Percentiles rank a stretch among this genome's conserved stretches.
phyloP scores from a whole-genome alignment of 2,888 invertebrate species.

The Branchinecta sandiegonensis region DNA sequence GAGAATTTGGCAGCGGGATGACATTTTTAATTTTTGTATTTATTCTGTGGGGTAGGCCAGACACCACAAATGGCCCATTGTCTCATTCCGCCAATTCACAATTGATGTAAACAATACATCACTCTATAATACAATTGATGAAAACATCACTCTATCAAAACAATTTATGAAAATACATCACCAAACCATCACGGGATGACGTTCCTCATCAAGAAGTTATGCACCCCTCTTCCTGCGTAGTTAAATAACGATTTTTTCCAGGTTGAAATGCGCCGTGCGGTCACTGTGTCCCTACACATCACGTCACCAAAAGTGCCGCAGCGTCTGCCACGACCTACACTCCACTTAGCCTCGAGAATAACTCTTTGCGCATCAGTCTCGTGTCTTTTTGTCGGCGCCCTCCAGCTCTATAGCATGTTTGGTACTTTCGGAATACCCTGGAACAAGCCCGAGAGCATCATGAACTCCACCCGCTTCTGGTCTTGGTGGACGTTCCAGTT shows the following conservation, averaged over 20 bases:
- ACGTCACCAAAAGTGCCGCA: slow-evolving; percentile 28
- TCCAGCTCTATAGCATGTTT: slow-evolving; percentile 68
- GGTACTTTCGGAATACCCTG: slow-evolving; percentile 38
- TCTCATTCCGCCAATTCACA: no score
- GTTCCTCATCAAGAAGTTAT: no score
- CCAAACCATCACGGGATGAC: no score
- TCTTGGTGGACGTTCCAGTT: slow-evolving; percentile 84
- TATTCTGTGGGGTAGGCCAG: no score
- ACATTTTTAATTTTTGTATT: no score
- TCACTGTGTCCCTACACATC: slow-evolving; percentile 32
- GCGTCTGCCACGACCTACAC: slow-evolving; percentile 36
- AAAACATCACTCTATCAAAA: no score
- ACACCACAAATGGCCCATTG: no score
- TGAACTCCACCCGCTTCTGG: slow-evolving; percentile 42
- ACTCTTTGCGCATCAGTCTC: slow-evolving; percentile 72
- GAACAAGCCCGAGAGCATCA: slow-evolving; percentile 23
- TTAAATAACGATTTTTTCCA: slow-evolving; percentile 26
- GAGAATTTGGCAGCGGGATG: no score
- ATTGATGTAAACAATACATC: no score
- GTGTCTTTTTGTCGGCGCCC: slow-evolving; percentile 62
- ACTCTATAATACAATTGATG: no score
- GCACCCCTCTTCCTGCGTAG: background rate
- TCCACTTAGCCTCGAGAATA: slow-evolving; percentile 75
- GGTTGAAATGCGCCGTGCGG: slow-evolving; percentile 32
- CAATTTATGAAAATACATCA: no score